Base-by-base conservation (phyloP, 2,797 vertebrate genomes). In the Danio kyathit region DNA sequence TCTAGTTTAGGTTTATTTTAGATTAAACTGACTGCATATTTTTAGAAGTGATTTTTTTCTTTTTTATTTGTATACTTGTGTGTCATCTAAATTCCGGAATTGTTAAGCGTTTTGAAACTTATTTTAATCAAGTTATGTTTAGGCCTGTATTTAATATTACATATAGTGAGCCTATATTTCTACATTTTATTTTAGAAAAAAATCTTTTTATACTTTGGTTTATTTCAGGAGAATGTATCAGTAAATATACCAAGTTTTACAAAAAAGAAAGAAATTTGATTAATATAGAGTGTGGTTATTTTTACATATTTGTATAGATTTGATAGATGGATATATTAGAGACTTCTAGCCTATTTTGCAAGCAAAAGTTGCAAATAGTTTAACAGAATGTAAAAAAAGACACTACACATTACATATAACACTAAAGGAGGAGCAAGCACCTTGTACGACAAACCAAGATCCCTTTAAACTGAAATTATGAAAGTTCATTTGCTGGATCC, bases 231-330 rank as follows among this genome's bases (percentile, higher is more conserved):
- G 80, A 89, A 79, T 80, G 74, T 82, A 84, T 83, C 67, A 89
- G 79, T 56, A 88, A 80, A 91, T 88, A 87, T 88, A 83, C 85
- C 83, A 89, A 87, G 59, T 85, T 87, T 87, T 87, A 63, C 84
- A 86, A 73, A 57, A 75, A 87, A 29, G 29, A 29, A 29, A 29
- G 29, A 29, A 86, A 90, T 86, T 80, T 78, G 79, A 88, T 88
- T 79, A 67, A 83, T 85, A 89, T 88, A 61, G 85, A 85, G 86
- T 87, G 83, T 85, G 87, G 84, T 89, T 86, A 88, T 90, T 88
- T 84, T 64, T 85, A 78, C 89, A 86, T 91, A 87, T 91, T 89
- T 92, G 87, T 92, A 90, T 88, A 90, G 83, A 85, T 83, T 80
- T 89, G 79, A 86, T 81, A 86, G 49, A 87, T 51, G 74, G 77